Evolutionary conservation across 2,113 vertebrate species (phyloP).

Genomic region (Cottus gobio): DNA sequence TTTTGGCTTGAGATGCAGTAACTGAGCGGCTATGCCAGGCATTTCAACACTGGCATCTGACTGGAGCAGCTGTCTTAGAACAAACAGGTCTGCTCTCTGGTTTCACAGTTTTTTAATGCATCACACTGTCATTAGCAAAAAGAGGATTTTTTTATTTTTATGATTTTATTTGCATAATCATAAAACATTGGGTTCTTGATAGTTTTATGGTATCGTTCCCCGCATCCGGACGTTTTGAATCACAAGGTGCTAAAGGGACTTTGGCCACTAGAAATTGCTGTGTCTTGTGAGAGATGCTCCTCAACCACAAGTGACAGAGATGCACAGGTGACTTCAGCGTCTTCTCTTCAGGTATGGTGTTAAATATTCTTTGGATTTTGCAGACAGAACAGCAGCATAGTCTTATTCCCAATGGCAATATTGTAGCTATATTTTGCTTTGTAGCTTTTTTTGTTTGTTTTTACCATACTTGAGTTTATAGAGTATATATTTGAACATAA

Average conservation of each 20-base stretch:
- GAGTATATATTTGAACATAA: neutral
- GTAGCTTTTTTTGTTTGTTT: neutral
- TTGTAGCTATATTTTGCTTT: neutral
- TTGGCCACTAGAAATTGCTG: constrained; percentile 66
- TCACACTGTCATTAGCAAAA: neutral
- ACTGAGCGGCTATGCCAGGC: constrained; percentile 38
- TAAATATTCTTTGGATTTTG: constrained; percentile 18
- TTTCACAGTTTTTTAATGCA: constrained; percentile 22
- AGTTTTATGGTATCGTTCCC: constrained; percentile 1
- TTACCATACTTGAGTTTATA: neutral
- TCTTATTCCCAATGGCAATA: neutral
- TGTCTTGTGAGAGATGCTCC: constrained; percentile 71
- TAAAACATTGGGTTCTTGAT: constrained; percentile 14
- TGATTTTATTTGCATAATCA: neutral
- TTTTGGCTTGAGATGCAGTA: constrained; percentile 38
- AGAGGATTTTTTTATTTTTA: neutral
- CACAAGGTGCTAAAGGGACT: constrained; percentile 77
- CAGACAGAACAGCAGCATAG: neutral
- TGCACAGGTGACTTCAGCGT: constrained; percentile 54
- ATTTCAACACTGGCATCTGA: constrained; percentile 54
- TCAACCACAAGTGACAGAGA: constrained; percentile 39
- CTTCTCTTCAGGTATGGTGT: constrained; percentile 61
- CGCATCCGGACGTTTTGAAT: constrained; percentile 47
- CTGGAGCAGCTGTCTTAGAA: constrained; percentile 54
- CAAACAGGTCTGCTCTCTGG: constrained; percentile 33